Conservation (phyloP, 2,113 vertebrate species). For the Ciconia stormi region DNA sequence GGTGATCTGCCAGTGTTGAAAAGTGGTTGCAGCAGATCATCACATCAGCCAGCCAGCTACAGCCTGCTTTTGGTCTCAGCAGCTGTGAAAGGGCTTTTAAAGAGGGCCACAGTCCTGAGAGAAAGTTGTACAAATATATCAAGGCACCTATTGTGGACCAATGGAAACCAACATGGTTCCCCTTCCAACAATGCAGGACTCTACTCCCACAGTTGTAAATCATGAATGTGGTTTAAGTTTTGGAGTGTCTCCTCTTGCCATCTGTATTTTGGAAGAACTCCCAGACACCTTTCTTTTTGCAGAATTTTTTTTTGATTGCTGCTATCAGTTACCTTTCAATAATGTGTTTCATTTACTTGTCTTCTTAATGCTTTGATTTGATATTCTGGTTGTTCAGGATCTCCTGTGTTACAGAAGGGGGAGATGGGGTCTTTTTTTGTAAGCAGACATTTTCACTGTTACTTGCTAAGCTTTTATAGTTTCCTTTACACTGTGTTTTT, state of each 20-base stretch:
- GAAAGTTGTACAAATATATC: neutral
- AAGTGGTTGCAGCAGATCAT: neutral
- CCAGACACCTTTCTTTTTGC: neutral
- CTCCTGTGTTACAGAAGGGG: neutral
- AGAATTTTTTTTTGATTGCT: neutral
- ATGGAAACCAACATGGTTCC: neutral
- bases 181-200: neutral
- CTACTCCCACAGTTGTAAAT: neutral
- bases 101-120: neutral
- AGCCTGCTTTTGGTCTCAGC: neutral
- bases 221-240: neutral
- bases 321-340: neutral
- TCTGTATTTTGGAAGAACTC: neutral
- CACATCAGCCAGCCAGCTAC: neutral
- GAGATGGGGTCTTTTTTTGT: neutral
- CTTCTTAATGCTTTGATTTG: neutral
- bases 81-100: neutral
- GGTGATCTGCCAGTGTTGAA: neutral
- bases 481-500: constrained; percentile 73
- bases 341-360: neutral
- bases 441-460: neutral
- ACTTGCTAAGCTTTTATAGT: neutral
- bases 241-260: neutral
- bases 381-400: neutral
- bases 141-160: neutral